Percentiles rank a stretch among this genome's conserved stretches.
Evolutionary conservation across 2,113 vertebrate genomes (phyloP).

Genomic region (Calidris pugnax): DNA sequence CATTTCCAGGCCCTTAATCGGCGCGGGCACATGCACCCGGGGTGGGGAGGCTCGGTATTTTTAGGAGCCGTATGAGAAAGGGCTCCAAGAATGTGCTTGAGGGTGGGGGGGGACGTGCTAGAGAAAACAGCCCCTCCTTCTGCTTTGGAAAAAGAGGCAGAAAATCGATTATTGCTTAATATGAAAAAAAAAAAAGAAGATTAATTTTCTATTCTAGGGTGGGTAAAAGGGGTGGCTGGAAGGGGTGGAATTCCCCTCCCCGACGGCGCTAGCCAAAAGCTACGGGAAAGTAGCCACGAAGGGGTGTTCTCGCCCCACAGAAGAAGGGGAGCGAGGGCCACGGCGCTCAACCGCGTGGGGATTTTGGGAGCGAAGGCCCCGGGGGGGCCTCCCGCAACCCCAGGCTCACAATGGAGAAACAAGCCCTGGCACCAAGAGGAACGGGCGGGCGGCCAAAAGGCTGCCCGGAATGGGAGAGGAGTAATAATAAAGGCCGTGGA

Average conservation of each 20-base stretch:
- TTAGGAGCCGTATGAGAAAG: neutral
- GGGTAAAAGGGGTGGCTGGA: neutral
- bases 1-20: neutral
- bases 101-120: neutral
- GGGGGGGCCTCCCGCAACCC: neutral
- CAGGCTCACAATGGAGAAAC: neutral
- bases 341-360: fast-evolving
- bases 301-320: neutral
- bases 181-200: neutral
- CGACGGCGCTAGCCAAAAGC: fast-evolving
- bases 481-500: neutral
- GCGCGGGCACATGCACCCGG: neutral
- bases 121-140: neutral
- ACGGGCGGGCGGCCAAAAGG: neutral
- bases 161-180: neutral
- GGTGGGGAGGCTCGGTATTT: neutral
- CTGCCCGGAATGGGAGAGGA: neutral
- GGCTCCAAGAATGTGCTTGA: neutral
- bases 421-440: neutral
- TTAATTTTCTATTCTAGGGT: too few species aligned
- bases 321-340: too few species aligned
- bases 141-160: neutral
- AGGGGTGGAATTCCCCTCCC: neutral
- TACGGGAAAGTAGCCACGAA: neutral
- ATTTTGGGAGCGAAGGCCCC: neutral